Evolutionary conservation across 35 echinoderm and acorn worm genomes (phyloP).

Genomic region (Apostichopus japonicus): DNA sequence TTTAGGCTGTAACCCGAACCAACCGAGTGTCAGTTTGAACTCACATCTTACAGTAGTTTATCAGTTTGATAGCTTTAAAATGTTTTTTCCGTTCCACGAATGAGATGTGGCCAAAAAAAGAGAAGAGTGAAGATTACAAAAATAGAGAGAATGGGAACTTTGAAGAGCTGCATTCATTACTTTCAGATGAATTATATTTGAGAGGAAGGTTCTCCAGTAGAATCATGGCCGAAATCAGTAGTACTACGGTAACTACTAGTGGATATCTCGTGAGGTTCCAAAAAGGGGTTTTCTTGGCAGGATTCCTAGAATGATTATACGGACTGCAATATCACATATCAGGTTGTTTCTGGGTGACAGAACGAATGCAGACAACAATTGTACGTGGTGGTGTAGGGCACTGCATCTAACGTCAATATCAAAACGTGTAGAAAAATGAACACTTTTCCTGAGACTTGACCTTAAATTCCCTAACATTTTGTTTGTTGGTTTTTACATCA

Average conservation of each 20-base stretch:
- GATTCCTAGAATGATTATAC: no score
- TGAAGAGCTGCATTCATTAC: background rate
- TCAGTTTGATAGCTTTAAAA: background rate
- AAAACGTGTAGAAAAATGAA: no score
- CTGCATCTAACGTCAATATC: no score
- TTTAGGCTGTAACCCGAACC: constrained; percentile 19
- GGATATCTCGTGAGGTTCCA: background rate
- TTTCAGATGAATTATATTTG: background rate
- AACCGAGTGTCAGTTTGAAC: constrained; percentile 26
- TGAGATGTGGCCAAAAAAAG: background rate
- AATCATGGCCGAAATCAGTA: background rate
- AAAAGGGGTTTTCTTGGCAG: no score
- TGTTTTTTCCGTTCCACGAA: background rate
- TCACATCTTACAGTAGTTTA: background rate
- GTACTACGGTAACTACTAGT: background rate
- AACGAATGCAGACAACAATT: no score
- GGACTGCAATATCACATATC: no score
- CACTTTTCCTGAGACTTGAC: no score
- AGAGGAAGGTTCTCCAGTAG: background rate
- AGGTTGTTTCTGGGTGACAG: no score
- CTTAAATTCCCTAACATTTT: no score
- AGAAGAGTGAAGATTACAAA: background rate
- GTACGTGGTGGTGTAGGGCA: no score
- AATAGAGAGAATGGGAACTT: background rate
- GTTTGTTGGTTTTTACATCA: no score